Base-by-base conservation (phyloP, 2,888 invertebrate species). In the Cryptus viduatorius region DNA sequence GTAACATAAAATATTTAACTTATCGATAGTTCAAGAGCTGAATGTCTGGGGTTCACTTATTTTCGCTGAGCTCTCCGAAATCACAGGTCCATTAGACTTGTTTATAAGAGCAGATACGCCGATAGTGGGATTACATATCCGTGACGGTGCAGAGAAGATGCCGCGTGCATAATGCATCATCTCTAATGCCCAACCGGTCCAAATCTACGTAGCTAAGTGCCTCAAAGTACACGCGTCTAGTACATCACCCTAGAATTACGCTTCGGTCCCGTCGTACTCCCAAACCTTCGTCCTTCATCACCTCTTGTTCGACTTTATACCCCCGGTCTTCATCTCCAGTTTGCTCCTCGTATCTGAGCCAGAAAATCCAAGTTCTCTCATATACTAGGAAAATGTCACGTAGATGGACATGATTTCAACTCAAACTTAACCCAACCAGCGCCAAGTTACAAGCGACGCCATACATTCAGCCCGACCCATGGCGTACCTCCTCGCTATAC, bases 131-230 rank as follows among this genome's bases (percentile, higher is more conserved):
- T 82, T 82, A 82, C 73, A 78, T 73, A 61, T 61, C 42, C 72
- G 46, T 10, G 68, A 61, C 69, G 75, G 64, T 73, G 59, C 46
- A 44, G 79, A 82, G 79, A 64, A 76, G 83, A 72, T 80, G 72
- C 68, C 77, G 67, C 77, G 80, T 84, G 67, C 80, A 84, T 84
- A 80, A 84, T 84, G 72, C 80, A 84, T 80, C 77, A 80, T 77
- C 72, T 65, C 68, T 80, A 80, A 80, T 68, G 67, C 77, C 61
- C 77, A 72, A 84, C 72, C 31, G 61, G 67, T 73, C 67, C 80
- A 80, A 80, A 48, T 80, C 76, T 67, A 73, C 76, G 83, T 80
- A 59, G 77, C 67, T 77, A 77, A 84, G 80, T 84, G 77, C 71
- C 72, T 80, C 64, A 67, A 79, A 46, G 19, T 71, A 48, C 42